Conservation (phyloP, 92 coral and sea anemone genomes). For the Epizoanthus illoricatus region DNA sequence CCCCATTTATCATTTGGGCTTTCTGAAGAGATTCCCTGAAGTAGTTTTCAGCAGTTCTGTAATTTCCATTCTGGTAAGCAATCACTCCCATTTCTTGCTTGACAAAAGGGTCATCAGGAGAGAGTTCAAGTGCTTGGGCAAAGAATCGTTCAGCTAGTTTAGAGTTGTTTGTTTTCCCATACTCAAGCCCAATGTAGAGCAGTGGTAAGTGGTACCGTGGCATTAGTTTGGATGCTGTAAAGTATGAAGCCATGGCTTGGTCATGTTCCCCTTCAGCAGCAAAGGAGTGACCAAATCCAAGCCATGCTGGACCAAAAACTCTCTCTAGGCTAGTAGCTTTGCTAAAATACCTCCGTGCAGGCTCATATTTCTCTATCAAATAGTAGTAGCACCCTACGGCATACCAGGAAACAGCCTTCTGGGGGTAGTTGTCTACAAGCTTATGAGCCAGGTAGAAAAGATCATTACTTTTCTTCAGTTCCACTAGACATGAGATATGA, state of each 20-base stretch:
- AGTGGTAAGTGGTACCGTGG: constrained; percentile 92
- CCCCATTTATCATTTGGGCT: constrained; percentile 78
- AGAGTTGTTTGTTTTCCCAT: constrained; percentile 91
- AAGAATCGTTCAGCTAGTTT: constrained; percentile 95
- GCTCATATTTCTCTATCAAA: constrained; percentile 91
- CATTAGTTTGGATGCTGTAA: constrained; percentile 95
- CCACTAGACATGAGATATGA: constrained; percentile 94
- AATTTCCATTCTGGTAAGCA: constrained; percentile 91
- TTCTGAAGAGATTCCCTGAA: constrained; percentile 90
- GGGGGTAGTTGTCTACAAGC: constrained; percentile 95
- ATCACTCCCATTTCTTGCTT: constrained; percentile 98
- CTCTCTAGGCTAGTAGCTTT: constrained; percentile 88
- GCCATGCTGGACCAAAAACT: constrained; percentile 98
- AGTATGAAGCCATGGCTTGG: constrained; percentile 99
- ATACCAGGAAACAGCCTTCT: constrained; percentile 97
- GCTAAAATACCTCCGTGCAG: constrained; percentile 93
- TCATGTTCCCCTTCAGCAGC: constrained; percentile 99
- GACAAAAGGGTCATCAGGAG: constrained; percentile 94
- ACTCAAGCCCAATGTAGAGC: constrained; percentile 93
- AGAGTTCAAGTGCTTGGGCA: constrained; percentile 75
- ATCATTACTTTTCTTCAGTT: constrained; percentile 90
- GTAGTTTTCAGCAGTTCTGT: constrained; percentile 75
- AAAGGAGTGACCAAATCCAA: constrained; percentile 98
- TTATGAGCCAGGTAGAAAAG: constrained; percentile 92
- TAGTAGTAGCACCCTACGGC: constrained; percentile 98